These are phyloP conservation scores for Microcaecilia unicolor DNA, from an alignment of 2,797 vertebrate genomes.

Conservation along the genomic window DNA sequence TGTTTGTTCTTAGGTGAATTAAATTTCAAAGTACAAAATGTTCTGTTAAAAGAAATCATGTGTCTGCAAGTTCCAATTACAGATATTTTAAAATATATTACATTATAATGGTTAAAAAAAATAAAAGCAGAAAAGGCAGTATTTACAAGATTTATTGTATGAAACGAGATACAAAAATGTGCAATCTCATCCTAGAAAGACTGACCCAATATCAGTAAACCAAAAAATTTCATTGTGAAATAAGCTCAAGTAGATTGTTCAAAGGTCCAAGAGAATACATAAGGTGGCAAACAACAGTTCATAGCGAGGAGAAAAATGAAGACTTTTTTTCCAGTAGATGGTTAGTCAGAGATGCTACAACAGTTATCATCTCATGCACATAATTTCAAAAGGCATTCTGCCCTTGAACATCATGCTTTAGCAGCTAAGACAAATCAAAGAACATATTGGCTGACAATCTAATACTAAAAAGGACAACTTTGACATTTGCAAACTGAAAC, in stretches of 20 bases:
- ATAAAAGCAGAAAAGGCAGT: too few species aligned
- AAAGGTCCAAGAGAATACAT: slow-evolving; percentile 47
- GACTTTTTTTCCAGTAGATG: slow-evolving; percentile 59
- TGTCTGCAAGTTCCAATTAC: too few species aligned
- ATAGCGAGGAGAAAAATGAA: slow-evolving; percentile 60
- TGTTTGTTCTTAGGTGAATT: too few species aligned
- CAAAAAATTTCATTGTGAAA: slow-evolving; percentile 44
- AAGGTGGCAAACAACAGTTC: slow-evolving; percentile 27
- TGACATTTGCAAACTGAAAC: slow-evolving; percentile 18
- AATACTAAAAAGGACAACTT: slow-evolving; percentile 19
- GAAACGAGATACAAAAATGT: too few species aligned
- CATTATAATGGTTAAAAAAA: too few species aligned
- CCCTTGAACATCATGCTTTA: slow-evolving; percentile 51
- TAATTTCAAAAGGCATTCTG: slow-evolving; percentile 42
- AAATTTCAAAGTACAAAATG: too few species aligned
- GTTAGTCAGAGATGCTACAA: slow-evolving; percentile 34
- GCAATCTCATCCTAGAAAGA: too few species aligned
- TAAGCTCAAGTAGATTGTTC: slow-evolving; percentile 43
- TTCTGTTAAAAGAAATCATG: too few species aligned
- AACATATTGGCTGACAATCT: slow-evolving; percentile 32
- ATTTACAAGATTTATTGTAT: too few species aligned
- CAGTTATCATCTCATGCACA: too few species aligned
- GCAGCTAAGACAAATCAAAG: slow-evolving; percentile 52
- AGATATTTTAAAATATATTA: too few species aligned
- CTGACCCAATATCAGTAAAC: slow-evolving; percentile 62